A percentile compares a stretch with the other conserved stretches of the same genome.
Conservation (phyloP, 2,888 invertebrate genomes). For the Cryptophagus acutangulus region DNA sequence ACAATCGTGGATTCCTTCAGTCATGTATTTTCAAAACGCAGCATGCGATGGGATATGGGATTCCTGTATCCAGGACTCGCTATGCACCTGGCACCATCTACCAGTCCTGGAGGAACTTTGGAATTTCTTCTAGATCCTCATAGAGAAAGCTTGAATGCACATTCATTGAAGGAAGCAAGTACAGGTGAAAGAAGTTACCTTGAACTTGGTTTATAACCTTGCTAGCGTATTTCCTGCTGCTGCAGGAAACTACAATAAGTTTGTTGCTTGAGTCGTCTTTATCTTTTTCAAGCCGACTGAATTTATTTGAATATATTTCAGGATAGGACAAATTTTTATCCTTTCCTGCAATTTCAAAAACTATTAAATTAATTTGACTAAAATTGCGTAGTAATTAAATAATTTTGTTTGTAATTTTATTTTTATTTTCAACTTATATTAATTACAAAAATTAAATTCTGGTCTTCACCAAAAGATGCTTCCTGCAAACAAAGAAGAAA, state of each 20-base stretch:
- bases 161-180: conserved; percentile 54
- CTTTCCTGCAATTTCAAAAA: too few relatives aligned
- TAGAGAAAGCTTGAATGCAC: conserved; percentile 51
- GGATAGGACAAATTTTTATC: too few relatives aligned
- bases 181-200: conserved; percentile 52
- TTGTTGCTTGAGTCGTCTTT: too few relatives aligned
- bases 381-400: too few relatives aligned
- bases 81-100: conserved; percentile 69
- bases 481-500: background rate
- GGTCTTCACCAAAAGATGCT: background rate
- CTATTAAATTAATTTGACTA: too few relatives aligned
- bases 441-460: too few relatives aligned
- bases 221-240: background rate
- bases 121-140: conserved; percentile 69
- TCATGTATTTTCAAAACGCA: conserved; percentile 64
- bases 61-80: conserved; percentile 68
- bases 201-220: conserved; percentile 11
- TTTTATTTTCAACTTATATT: too few relatives aligned
- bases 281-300: too few relatives aligned
- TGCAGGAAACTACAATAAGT: too few relatives aligned
- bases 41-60: conserved; percentile 70
- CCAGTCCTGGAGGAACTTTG: conserved; percentile 63
- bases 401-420: too few relatives aligned
- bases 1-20: conserved; percentile 65
- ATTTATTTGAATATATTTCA: too few relatives aligned